Evolutionary conservation across 2,888 invertebrate genomes (phyloP).

Genomic region (Phyllotreta cruciferae): DNA sequence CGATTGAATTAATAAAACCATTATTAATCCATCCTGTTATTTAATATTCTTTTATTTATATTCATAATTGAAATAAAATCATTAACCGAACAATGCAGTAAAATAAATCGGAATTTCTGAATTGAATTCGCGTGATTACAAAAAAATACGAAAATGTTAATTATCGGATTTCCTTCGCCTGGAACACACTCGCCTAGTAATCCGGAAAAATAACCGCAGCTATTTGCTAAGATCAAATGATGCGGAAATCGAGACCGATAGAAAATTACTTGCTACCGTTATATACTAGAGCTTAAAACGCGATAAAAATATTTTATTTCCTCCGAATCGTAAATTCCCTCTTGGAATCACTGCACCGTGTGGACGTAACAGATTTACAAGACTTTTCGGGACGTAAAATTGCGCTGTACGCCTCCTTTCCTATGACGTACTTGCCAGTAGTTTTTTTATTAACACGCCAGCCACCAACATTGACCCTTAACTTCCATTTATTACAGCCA

Average conservation of each 20-base stretch:
- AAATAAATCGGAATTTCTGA: no score
- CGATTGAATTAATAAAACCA: conserved; percentile 9
- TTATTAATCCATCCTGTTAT: not conserved
- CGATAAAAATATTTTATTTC: conserved; percentile 40
- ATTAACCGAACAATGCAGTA: no score
- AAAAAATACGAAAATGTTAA: no score
- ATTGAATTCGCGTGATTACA: no score
- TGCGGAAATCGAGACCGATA: conserved; percentile 45
- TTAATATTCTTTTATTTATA: not conserved
- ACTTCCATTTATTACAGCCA: no score
- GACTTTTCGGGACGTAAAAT: conserved; percentile 8
- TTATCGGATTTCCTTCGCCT: not conserved
- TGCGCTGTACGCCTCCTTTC: conserved; percentile 3
- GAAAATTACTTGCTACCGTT: conserved; percentile 40
- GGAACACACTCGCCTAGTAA: conserved; percentile 2
- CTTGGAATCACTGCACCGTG: conserved; percentile 22
- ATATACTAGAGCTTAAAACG: conserved; percentile 36
- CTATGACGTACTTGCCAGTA: no score
- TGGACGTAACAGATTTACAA: conserved; percentile 27
- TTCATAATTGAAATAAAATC: no score
- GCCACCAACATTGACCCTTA: no score
- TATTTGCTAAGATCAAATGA: conserved; percentile 43
- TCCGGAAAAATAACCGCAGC: conserved; percentile 29
- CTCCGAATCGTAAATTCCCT: conserved; percentile 32
- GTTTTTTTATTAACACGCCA: no score